These are phyloP conservation scores for Berghia stephanieae DNA, from an alignment of 1,140 invertebrate species.

Conservation along the genomic window DNA sequence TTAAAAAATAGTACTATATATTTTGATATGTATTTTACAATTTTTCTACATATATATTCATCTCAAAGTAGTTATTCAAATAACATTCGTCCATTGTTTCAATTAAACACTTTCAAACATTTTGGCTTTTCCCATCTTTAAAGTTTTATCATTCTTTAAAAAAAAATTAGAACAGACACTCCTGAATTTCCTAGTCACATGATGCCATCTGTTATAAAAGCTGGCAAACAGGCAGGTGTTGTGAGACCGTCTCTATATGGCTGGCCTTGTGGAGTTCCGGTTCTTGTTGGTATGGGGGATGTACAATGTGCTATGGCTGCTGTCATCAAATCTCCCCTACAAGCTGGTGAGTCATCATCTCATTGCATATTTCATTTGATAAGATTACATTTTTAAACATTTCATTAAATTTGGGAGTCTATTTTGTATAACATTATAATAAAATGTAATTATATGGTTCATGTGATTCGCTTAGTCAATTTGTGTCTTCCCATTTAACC, in stretches of 20 bases:
- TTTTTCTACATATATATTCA: background rate
- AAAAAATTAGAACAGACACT: background rate
- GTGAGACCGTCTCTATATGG: background rate
- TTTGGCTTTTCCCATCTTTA: no score
- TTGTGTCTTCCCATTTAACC: no score
- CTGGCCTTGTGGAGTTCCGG: slow-evolving; percentile 14
- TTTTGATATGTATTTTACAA: background rate
- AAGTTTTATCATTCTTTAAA: no score
- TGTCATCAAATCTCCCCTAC: background rate
- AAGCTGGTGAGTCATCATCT: slow-evolving; percentile 26
- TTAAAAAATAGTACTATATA: background rate
- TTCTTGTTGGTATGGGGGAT: slow-evolving; percentile 24
- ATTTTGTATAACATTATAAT: no score
- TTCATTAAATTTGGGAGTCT: no score
- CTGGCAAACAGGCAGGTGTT: background rate
- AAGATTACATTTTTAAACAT: no score
- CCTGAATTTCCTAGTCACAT: slow-evolving; percentile 17
- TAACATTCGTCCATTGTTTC: background rate
- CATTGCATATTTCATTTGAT: no score
- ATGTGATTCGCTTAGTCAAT: no score
- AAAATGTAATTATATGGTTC: no score
- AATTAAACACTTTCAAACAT: no score
- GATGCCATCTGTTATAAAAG: background rate
- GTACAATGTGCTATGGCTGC: slow-evolving; percentile 26
- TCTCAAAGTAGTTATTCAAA: background rate